A percentile compares a stretch with the other conserved stretches of the same genome.
Evolutionary conservation across 1,140 invertebrate species (phyloP).

Genomic region (Nixonia krombeini): DNA sequence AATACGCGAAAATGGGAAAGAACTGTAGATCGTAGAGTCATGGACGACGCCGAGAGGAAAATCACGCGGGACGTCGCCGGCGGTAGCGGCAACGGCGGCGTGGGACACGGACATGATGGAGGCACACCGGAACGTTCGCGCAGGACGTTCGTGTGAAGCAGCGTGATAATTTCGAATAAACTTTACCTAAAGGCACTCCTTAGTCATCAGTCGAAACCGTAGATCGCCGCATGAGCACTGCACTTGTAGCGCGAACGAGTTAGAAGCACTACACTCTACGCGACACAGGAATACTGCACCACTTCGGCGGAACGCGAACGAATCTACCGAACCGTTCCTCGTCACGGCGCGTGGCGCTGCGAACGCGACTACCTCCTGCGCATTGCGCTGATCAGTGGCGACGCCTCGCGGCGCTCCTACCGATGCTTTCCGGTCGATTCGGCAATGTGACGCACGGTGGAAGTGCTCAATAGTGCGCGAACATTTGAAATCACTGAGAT

Average conservation of each 20-base stretch:
- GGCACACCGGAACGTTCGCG: constrained; percentile 5
- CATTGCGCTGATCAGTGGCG: constrained; percentile 25
- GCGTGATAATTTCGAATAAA: neutral
- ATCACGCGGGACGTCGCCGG: neutral
- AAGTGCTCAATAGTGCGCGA: neutral
- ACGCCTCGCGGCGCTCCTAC: neutral
- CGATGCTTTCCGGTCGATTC: neutral
- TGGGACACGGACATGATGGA: constrained; percentile 9
- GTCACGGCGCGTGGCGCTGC: constrained; percentile 54
- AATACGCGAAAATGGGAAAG: neutral
- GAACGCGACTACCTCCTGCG: constrained; percentile 18
- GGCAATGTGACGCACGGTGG: neutral
- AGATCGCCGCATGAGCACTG: constrained; percentile 55
- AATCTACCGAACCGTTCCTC: constrained; percentile 46
- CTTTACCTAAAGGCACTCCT: constrained; percentile 63
- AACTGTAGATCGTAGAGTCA: no score
- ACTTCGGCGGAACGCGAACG: constrained; percentile 58
- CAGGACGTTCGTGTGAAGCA: neutral
- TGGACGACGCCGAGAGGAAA: neutral
- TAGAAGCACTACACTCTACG: constrained; percentile 63
- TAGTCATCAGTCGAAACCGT: constrained; percentile 52
- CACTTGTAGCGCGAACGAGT: constrained; percentile 47
- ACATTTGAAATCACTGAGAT: constrained; percentile 8
- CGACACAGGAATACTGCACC: constrained; percentile 56
- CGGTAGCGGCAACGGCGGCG: constrained; percentile 39